Evolutionary conservation across 2,888 invertebrate genomes (phyloP).

Genomic region (Cremastinae sp.): DNA sequence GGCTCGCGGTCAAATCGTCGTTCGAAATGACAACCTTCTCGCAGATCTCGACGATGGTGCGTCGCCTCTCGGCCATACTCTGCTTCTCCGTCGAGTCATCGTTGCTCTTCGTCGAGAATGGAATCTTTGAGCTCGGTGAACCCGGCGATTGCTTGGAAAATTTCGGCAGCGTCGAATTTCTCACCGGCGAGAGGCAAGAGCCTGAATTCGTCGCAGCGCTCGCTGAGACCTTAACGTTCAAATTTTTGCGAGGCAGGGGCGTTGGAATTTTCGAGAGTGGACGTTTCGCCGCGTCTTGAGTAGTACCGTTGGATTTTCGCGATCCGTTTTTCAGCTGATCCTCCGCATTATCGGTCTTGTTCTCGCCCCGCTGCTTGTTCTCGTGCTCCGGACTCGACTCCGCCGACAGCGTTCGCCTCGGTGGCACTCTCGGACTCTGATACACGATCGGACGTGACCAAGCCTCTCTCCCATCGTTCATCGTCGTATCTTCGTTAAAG

Average conservation of each 20-base stretch:
- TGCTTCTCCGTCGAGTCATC: slow-evolving; percentile 28
- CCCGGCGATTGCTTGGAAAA: slow-evolving; percentile 61
- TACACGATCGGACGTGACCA: slow-evolving; percentile 72
- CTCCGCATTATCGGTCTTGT: neutral
- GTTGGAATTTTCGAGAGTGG: slow-evolving; percentile 77
- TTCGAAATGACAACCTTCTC: slow-evolving; percentile 75
- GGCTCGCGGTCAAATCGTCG: slow-evolving; percentile 67
- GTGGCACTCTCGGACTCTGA: slow-evolving; percentile 75
- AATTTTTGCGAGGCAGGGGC: slow-evolving; percentile 74
- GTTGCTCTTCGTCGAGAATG: slow-evolving; percentile 47
- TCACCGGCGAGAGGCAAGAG: slow-evolving; percentile 24
- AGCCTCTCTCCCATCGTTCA: slow-evolving; percentile 24
- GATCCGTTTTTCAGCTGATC: slow-evolving; percentile 8
- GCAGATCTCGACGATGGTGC: slow-evolving; percentile 76
- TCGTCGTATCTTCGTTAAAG: slow-evolving; percentile 60
- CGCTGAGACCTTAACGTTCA: slow-evolving; percentile 62
- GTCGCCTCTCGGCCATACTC: slow-evolving; percentile 67
- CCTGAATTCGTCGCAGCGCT: slow-evolving; percentile 61
- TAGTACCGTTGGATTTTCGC: too few relatives aligned
- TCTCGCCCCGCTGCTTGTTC: neutral
- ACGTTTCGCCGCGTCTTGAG: too few relatives aligned
- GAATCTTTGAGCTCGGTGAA: slow-evolving; percentile 61
- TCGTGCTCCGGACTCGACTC: slow-evolving; percentile 10
- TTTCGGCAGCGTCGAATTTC: slow-evolving; percentile 27
- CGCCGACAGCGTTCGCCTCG: slow-evolving; percentile 73